These are phyloP conservation scores for Tipula unca DNA, from an alignment of 2,888 invertebrate species.

Conservation along the genomic window DNA sequence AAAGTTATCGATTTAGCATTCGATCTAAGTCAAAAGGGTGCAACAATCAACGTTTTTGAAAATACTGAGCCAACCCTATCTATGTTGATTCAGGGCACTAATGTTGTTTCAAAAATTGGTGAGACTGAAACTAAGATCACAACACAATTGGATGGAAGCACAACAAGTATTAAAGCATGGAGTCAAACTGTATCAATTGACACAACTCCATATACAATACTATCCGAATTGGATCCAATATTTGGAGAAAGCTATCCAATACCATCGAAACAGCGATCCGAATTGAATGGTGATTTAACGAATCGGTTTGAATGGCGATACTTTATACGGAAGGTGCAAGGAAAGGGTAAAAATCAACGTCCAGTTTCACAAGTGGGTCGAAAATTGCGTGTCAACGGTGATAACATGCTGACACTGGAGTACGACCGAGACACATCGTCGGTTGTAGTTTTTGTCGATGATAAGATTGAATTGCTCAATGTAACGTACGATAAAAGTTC, in stretches of 20 bases:
- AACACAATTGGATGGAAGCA: constrained; percentile 73
- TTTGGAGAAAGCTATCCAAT: constrained; percentile 88
- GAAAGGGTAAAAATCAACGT: constrained; percentile 41
- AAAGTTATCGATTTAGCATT: constrained; percentile 81
- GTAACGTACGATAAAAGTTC: constrained; percentile 81
- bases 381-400: constrained; percentile 81
- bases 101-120: constrained; percentile 72
- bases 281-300: constrained; percentile 81
- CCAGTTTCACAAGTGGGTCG: constrained; percentile 76
- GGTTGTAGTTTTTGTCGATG: constrained; percentile 80
- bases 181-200: constrained; percentile 83
- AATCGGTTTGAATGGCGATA: constrained; percentile 95
- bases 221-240: constrained; percentile 80
- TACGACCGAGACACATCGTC: constrained; percentile 82
- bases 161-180: constrained; percentile 74
- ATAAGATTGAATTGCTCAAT: constrained; percentile 74
- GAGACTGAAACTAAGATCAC: constrained; percentile 75
- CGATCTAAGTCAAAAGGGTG: constrained; percentile 85
- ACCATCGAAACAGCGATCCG: constrained; percentile 81
- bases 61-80: constrained; percentile 75
- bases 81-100: constrained; percentile 79
- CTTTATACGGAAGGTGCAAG: constrained; percentile 67
- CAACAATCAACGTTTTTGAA: constrained; percentile 75
- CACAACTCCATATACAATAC: constrained; percentile 80
- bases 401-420: constrained; percentile 81